Conservation (phyloP, 2,797 vertebrate genomes). For the Gobio occitaniae region DNA sequence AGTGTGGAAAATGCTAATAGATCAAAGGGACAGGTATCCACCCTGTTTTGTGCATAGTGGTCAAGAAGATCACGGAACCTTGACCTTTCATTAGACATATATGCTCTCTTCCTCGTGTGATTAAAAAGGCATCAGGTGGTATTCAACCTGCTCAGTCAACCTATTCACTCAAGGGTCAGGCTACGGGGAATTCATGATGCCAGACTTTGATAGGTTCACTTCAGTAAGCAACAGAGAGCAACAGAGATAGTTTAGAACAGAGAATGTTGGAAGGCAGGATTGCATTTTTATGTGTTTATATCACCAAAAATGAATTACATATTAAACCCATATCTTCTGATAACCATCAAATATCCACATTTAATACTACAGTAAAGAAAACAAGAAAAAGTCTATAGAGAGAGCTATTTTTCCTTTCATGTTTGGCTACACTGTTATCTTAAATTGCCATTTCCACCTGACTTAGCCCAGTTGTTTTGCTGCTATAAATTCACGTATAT, state of each 20-base stretch:
- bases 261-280: background rate
- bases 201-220: conserved; percentile 16
- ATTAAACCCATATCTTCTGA: background rate
- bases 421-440: no score
- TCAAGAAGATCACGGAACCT: conserved; percentile 29
- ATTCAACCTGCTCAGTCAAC: conserved; percentile 50
- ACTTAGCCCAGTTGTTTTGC: background rate
- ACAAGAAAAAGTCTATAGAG: background rate
- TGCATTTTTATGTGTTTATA: background rate
- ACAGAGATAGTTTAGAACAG: conserved; percentile 12
- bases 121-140: conserved; percentile 48
- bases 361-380: background rate
- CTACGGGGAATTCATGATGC: conserved; percentile 40
- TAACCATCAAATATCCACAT: background rate
- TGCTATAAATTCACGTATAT: background rate
- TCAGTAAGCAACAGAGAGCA: conserved; percentile 20
- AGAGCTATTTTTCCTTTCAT: background rate
- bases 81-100: conserved; percentile 43
- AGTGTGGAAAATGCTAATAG: conserved; percentile 15
- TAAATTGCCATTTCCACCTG: background rate
- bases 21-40: conserved; percentile 42
- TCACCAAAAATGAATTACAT: background rate
- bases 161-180: conserved; percentile 43
- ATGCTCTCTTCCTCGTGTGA: conserved; percentile 30
- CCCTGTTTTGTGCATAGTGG: conserved; percentile 1